Percentiles rank a stretch among this genome's conserved stretches.
Evolutionary conservation across 2,113 vertebrate genomes (phyloP).

Genomic region (Hipposideros armiger): DNA sequence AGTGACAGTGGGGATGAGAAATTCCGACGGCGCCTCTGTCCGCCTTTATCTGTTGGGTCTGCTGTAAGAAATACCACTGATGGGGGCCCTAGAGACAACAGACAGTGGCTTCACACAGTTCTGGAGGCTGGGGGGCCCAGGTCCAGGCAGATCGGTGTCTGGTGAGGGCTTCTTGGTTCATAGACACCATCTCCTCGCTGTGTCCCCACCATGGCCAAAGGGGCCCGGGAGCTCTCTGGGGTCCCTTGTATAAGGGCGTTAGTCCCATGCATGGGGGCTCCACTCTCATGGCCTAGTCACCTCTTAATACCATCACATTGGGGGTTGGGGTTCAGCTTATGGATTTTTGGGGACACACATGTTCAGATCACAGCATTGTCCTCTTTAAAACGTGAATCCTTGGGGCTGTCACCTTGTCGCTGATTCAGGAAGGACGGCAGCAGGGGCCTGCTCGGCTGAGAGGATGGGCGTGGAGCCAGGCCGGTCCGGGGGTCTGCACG

Average conservation of each 20-base stretch:
- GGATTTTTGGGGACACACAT: not conserved
- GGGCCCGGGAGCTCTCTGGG: not conserved
- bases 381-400: not conserved
- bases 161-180: not conserved
- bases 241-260: not conserved
- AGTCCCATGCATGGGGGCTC: not conserved
- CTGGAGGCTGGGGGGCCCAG: too few species aligned
- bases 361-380: not conserved
- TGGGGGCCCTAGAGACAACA: too few species aligned
- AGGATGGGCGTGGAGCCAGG: fast-evolving
- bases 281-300: not conserved
- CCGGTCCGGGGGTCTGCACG: fast-evolving
- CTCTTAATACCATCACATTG: not conserved
- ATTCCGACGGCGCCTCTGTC: fast-evolving
- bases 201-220: fast-evolving
- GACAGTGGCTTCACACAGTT: too few species aligned
- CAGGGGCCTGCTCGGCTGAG: not conserved
- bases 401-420: fast-evolving
- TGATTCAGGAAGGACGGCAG: not conserved
- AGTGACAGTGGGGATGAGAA: fast-evolving
- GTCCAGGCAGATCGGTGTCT: not conserved
- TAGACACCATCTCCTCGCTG: fast-evolving
- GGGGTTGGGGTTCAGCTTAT: too few species aligned
- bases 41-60: fast-evolving
- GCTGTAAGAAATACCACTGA: too few species aligned